Percentiles rank a stretch among this genome's conserved stretches.
phyloP scores from a whole-genome alignment of 2,797 vertebrate species.

The Synanceia verrucosa region DNA sequence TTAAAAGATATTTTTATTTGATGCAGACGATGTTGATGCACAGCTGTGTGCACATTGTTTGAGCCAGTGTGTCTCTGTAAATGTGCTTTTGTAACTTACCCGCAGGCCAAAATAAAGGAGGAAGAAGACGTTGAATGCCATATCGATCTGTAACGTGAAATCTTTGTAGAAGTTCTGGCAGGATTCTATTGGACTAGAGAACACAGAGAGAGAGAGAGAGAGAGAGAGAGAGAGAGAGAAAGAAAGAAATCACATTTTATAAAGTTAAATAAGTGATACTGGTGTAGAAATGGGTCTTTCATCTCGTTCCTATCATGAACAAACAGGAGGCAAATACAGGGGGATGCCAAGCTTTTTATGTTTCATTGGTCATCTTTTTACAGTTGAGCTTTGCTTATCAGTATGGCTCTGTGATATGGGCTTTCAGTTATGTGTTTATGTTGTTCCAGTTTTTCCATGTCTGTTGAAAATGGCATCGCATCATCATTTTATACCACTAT shows the following conservation, averaged over 20 bases:
- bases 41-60: background rate
- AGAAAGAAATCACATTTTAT: slow-evolving; percentile 6
- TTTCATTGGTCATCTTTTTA: background rate
- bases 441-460: too few relatives aligned
- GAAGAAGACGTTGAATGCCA: slow-evolving; percentile 99
- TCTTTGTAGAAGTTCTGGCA: slow-evolving; percentile 99
- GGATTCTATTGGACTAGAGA: slow-evolving; percentile 97
- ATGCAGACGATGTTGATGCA: background rate
- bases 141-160: slow-evolving; percentile 99
- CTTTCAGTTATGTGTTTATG: too few relatives aligned
- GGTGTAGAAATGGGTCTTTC: background rate
- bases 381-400: background rate
- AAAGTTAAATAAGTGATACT: slow-evolving; percentile 1
- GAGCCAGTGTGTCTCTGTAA: background rate
- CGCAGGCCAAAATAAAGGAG: slow-evolving; percentile 98
- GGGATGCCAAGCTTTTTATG: background rate
- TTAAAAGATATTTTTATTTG: background rate
- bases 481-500: too few relatives aligned
- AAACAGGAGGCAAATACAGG: background rate
- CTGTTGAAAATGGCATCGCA: too few relatives aligned
- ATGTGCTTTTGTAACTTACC: slow-evolving; percentile 83
- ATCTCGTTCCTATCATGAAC: background rate
- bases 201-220: slow-evolving; percentile 51
- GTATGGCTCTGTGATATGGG: background rate
- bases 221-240: slow-evolving; percentile 65